Evolutionary conservation across 1,140 invertebrate genomes (phyloP), one percentile per base, ranked within the genome.

Genomic region (Macrotrachela quadricornifera): DNA sequence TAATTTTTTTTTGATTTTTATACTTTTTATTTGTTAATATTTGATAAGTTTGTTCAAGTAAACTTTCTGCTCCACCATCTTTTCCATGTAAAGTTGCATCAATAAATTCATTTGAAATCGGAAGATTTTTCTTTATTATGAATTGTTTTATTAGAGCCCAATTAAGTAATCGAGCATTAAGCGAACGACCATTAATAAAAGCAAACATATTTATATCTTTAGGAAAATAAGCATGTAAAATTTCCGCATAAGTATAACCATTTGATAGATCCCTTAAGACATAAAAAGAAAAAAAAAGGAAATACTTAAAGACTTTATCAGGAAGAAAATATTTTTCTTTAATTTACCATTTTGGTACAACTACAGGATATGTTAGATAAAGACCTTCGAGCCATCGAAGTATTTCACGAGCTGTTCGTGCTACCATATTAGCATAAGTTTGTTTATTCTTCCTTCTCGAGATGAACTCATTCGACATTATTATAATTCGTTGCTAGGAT

Each of bases 151-250:
- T 56, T 12, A 67, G 41, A 42, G 52, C 56, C 68, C 68, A 70
- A 52, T 70, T 70, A 41, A 54, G 60, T 16, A 57, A 56, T 57
- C 68, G 69, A 41, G 60, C 57, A n/a, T 65, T 59, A n/a, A 70
- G 51, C 36, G 67, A 69, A 42, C 57, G 60, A 45, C 65, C 61
- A 60, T 64, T 64, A 48, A 65, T 65, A 51, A 63, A 69, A 10
- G 60, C 63, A 56, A 65, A 62, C 64, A 70, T 66, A 54, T 64
- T 61, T 44, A 70, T 64, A 36, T 68, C 65, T 58, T 65, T 62
- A 16, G 67, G 66, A 49, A 64, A 69, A 51, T 70, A 70, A 63
- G 66, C 67, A 2, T 63, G 67, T 57, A 69, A 67, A 42, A 70
- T 67, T 56, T 70, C 68, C 21, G 66, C 68, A 16, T 68, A 51